Evolutionary conservation across 2,888 invertebrate species (phyloP).

Genomic region (Catocala sponsa): DNA sequence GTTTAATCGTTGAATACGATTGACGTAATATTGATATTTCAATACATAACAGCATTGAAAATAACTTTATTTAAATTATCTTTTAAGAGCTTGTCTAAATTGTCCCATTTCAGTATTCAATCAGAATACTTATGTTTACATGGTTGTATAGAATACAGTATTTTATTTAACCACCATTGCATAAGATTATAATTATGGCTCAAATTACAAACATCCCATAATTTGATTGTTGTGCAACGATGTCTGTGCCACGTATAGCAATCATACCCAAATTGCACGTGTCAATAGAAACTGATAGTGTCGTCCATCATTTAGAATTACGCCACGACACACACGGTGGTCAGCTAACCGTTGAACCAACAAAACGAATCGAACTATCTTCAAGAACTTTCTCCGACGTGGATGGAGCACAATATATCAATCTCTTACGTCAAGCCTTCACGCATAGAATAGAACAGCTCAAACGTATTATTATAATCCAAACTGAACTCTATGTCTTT

Average conservation of each 20-base stretch:
- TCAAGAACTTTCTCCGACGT: constrained; percentile 73
- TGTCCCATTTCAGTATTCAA: no score
- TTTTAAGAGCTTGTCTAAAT: no score
- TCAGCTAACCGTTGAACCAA: constrained; percentile 69
- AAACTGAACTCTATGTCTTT: constrained; percentile 49
- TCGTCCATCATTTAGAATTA: constrained; percentile 67
- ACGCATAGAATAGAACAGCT: constrained; percentile 41
- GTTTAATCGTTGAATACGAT: no score
- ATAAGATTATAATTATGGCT: constrained; percentile 3
- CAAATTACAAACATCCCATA: constrained; percentile 10
- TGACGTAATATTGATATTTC: no score
- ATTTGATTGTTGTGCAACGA: constrained; percentile 43
- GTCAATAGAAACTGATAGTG: constrained; percentile 79
- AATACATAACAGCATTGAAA: no score
- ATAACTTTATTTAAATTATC: no score
- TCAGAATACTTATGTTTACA: no score
- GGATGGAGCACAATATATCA: constrained; percentile 63
- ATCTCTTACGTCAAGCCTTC: constrained; percentile 61
- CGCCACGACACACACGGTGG: constrained; percentile 64
- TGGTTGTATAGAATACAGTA: neutral
- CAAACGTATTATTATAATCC: constrained; percentile 14
- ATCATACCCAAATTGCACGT: constrained; percentile 58
- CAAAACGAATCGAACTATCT: constrained; percentile 63
- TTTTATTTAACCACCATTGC: constrained; percentile 16
- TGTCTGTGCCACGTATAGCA: constrained; percentile 45